phyloP scores from a whole-genome alignment of 2,888 invertebrate species.

The Villa cingulata region DNA sequence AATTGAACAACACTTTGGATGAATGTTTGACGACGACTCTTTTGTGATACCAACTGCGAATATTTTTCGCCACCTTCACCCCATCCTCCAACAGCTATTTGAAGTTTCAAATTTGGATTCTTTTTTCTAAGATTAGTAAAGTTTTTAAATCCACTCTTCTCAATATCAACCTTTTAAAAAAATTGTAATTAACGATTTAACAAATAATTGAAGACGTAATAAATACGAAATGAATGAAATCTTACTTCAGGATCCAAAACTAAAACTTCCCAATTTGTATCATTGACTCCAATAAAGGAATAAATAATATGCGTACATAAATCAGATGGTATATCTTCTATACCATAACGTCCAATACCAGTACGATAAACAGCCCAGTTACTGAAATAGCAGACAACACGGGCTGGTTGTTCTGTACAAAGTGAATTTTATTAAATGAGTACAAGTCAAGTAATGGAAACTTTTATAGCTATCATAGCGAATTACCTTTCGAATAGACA shows the following conservation, averaged over 20 bases:
- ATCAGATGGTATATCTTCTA: conserved; percentile 70
- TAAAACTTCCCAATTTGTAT: conserved; percentile 60
- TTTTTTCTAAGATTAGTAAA: conserved; percentile 59
- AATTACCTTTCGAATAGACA: background rate
- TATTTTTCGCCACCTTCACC: conserved; percentile 81
- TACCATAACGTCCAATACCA: conserved; percentile 65
- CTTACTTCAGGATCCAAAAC: conserved; percentile 71
- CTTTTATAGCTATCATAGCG: too few relatives aligned
- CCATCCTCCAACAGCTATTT: conserved; percentile 81
- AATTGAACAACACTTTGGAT: conserved; percentile 64
- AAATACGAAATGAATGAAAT: conserved; percentile 12
- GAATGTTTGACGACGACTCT: conserved; percentile 53
- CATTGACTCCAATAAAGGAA: conserved; percentile 76
- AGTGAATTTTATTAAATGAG: too few relatives aligned
- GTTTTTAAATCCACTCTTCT: conserved; percentile 60
- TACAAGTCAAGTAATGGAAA: too few relatives aligned
- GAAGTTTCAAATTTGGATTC: conserved; percentile 59
- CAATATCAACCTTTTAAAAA: conserved; percentile 52
- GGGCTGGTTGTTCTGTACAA: conserved; percentile 30
- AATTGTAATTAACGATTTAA: background rate
- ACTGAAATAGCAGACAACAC: conserved; percentile 43
- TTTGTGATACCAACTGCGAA: conserved; percentile 63
- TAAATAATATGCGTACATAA: conserved; percentile 78
- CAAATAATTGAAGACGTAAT: background rate
- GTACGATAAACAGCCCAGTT: conserved; percentile 68